phyloP scores from a whole-genome alignment of 1,140 invertebrate species.

The Pogonognathellus flavescens region DNA sequence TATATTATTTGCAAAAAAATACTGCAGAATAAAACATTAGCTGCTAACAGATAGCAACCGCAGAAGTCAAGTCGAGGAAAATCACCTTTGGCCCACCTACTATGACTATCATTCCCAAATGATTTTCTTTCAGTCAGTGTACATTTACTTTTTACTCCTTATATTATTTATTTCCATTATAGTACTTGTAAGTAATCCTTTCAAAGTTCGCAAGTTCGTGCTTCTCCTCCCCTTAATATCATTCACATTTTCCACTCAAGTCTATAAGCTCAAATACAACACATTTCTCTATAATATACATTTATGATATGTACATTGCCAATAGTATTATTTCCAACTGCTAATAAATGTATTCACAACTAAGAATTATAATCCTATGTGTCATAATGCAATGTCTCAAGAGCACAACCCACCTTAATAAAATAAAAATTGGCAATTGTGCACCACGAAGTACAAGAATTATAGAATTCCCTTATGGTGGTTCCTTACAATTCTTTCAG shows the following conservation, averaged over 20 bases:
- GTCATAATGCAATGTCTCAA: slow-evolving; percentile 2
- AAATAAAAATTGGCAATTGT: slow-evolving; percentile 16
- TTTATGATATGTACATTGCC: neutral
- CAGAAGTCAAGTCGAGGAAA: slow-evolving; percentile 37
- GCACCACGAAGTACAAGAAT: neutral
- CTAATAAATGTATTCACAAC: neutral
- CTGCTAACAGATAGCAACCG: slow-evolving; percentile 20
- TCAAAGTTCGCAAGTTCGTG: slow-evolving; percentile 13
- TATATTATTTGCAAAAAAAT: neutral
- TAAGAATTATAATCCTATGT: slow-evolving; percentile 16
- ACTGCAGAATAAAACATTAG: slow-evolving; percentile 4
- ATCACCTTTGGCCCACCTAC: slow-evolving; percentile 44
- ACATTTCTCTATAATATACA: too few species aligned
- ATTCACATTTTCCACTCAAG: slow-evolving; percentile 24
- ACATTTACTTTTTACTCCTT: slow-evolving; percentile 4
- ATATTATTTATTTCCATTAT: neutral
- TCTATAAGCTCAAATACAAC: too few species aligned
- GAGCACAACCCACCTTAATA: slow-evolving; percentile 30
- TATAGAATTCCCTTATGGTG: neutral
- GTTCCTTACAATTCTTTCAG: neutral
- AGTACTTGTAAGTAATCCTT: slow-evolving; percentile 17
- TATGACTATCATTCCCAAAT: slow-evolving; percentile 34
- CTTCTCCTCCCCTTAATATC: slow-evolving; percentile 32
- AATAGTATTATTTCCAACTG: slow-evolving; percentile 26
- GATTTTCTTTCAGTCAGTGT: slow-evolving; percentile 10